A percentile compares a stretch with the other conserved stretches of the same genome.
phyloP scores from a whole-genome alignment of 2,888 invertebrate species.

The Lithosia quadra region DNA sequence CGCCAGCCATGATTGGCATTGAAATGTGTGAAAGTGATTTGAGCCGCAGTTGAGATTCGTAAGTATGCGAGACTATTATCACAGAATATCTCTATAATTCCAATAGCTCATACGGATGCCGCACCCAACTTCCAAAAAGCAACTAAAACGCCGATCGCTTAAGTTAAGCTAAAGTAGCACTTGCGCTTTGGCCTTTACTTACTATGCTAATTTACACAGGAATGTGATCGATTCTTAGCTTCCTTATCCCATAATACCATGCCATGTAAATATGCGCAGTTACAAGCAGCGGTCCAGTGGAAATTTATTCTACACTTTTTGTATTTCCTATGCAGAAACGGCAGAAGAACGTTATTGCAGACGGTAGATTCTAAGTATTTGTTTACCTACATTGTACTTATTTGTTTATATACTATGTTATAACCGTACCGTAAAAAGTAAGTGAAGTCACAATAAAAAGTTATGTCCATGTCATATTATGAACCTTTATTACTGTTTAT shows the following conservation, averaged over 20 bases:
- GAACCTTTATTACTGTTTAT: background rate
- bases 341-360: background rate
- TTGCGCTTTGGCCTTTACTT: background rate
- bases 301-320: constrained; percentile 5
- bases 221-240: background rate
- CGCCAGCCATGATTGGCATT: background rate
- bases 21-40: background rate
- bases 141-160: background rate
- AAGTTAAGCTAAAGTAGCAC: background rate
- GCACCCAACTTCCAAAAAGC: background rate
- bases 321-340: background rate
- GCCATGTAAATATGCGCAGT: background rate
- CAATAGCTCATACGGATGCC: too few relatives aligned
- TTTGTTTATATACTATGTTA: background rate
- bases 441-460: background rate
- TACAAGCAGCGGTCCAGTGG: background rate
- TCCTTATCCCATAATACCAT: constrained; percentile 5
- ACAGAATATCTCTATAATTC: too few relatives aligned
- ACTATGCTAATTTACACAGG: background rate
- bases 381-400: background rate
- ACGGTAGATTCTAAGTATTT: background rate
- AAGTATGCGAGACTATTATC: too few relatives aligned
- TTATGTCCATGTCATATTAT: background rate
- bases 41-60: background rate
- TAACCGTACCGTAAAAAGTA: background rate